phyloP scores from a whole-genome alignment of 2,888 invertebrate genomes.

The Boloria euphrosyne region DNA sequence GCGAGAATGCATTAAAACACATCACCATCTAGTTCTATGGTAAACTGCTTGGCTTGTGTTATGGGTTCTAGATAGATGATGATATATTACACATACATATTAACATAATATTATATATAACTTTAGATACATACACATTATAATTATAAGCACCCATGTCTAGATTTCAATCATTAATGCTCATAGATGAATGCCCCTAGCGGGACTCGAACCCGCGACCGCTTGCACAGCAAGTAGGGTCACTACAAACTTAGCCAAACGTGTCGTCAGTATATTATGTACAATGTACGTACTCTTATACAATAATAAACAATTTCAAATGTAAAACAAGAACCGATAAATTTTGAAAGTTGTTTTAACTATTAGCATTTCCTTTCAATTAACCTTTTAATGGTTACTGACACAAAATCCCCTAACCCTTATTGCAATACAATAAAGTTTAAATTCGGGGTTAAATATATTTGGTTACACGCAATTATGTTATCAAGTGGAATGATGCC shows the following conservation, averaged over 20 bases:
- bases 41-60: too few species aligned
- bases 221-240: too few species aligned
- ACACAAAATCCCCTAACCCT: constrained; percentile 14
- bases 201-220: background rate
- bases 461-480: constrained; percentile 41
- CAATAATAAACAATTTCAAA: constrained; percentile 32
- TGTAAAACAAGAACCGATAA: constrained; percentile 47
- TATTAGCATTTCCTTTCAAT: constrained; percentile 44
- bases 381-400: constrained; percentile 34
- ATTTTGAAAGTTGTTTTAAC: constrained; percentile 55
- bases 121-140: too few species aligned
- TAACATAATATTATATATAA: too few species aligned
- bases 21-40: too few species aligned
- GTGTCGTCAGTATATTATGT: background rate
- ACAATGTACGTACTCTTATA: constrained; percentile 12
- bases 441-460: constrained; percentile 27
- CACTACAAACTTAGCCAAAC: too few species aligned
- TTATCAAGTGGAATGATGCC: constrained; percentile 39
- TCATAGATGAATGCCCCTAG: too few species aligned
- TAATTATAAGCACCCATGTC: too few species aligned
- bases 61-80: too few species aligned
- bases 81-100: too few species aligned
- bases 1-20: too few species aligned
- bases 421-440: constrained; percentile 38
- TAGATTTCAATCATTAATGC: too few species aligned